phyloP scores from a whole-genome alignment of 1,140 invertebrate genomes.

The Heliothis subflexa region DNA sequence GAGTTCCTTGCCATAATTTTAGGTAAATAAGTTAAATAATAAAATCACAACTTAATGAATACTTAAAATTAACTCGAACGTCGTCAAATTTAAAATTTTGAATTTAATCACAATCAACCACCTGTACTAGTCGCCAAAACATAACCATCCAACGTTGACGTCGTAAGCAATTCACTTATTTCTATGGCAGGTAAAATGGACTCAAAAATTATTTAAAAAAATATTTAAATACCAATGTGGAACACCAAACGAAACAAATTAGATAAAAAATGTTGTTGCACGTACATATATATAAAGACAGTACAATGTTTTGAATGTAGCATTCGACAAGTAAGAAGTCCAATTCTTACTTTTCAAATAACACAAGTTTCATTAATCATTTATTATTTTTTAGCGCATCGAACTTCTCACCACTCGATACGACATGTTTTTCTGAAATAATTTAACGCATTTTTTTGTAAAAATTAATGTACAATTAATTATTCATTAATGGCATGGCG shows the following conservation, averaged over 20 bases:
- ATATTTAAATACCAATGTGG: constrained; percentile 67
- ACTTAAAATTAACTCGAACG: constrained; percentile 82
- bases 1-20: constrained; percentile 84
- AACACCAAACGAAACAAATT: constrained; percentile 69
- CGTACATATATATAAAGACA: constrained; percentile 52
- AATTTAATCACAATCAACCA: constrained; percentile 53
- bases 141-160: constrained; percentile 58
- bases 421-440: constrained; percentile 28
- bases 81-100: constrained; percentile 71
- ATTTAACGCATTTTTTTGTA: constrained; percentile 38
- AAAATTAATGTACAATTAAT: constrained; percentile 50
- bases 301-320: constrained; percentile 31
- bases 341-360: constrained; percentile 13
- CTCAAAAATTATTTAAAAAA: constrained; percentile 78
- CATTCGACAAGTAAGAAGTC: constrained; percentile 16
- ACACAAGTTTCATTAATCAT: background rate
- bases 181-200: constrained; percentile 82
- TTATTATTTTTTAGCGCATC: background rate
- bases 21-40: constrained; percentile 85
- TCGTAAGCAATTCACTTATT: constrained; percentile 76
- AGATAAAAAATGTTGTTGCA: constrained; percentile 62
- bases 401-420: constrained; percentile 15
- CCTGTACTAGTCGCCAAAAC: constrained; percentile 40
- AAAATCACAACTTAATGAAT: constrained; percentile 84
- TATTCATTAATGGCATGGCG: constrained; percentile 41